Evolutionary conservation across 2,113 vertebrate genomes (phyloP), one percentile per base, ranked within the genome.

Genomic region (Passer domesticus): DNA sequence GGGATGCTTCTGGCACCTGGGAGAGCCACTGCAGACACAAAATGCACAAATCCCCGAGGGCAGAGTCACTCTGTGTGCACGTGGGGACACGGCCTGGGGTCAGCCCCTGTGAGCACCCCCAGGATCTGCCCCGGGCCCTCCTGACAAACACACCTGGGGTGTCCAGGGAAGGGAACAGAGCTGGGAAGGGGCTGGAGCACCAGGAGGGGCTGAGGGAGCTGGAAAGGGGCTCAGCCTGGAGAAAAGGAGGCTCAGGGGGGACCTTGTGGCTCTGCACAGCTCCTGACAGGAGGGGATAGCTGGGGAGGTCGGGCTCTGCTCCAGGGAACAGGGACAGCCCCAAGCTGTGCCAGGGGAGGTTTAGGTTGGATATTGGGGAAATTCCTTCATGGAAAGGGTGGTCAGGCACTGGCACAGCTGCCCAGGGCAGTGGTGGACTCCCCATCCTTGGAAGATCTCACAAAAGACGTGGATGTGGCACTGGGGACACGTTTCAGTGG

Each of bases 111-210:
- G 35, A 37, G 35, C 35, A 37, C 8, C 35, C 12, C 44, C 44
- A 6, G 52, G 31, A 9, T 0, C 44, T 9, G 35, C 11, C 13
- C 53, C 10, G 27, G 37, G 35, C 9, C 13, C 46, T 7, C 3
- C 2, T 0, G 8, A 8, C 37, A 9, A 6, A 53, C 4, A 15
- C 14, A 62, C 47, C 2, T 0, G 0, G 56, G 47, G 33, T 53
- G 53, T 27, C 4, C 46, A 33, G 6, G 6, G 37, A 6, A 60
- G 73, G 73, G 39, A 76, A 12, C 2, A 1, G 52, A 35, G 83
- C 62, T 67, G 72, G 55, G 64, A 19, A 78, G 37, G 84, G n/a
- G 5, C 64, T 46, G 83, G 63, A 60, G 83, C 53, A 2, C 10
- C 83, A 68, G 52, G 37, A 76, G 44, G 0, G 0, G 53, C 62